Evolutionary conservation across 2,888 invertebrate genomes (phyloP).

Genomic region (Drosophila cognata): DNA sequence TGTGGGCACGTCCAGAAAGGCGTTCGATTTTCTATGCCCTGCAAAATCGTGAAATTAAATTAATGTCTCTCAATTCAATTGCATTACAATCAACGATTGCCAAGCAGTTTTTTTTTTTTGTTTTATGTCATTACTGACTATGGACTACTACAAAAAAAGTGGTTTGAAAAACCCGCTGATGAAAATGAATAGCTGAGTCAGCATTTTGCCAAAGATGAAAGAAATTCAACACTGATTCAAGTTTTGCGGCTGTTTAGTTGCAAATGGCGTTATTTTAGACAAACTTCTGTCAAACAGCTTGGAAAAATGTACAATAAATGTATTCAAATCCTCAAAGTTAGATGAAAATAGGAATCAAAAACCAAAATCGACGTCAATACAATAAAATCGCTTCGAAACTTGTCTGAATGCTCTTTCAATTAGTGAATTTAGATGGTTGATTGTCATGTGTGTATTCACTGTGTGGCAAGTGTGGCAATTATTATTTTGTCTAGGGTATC

Average conservation of each 20-base stretch:
- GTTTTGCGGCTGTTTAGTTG: no score
- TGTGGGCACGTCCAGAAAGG: constrained; percentile 89
- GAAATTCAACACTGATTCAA: neutral
- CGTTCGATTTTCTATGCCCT: constrained; percentile 88
- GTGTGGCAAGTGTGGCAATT: neutral
- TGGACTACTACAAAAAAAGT: no score
- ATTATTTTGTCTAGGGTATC: constrained; percentile 5
- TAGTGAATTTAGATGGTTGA: neutral
- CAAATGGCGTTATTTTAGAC: neutral
- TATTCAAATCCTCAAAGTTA: neutral
- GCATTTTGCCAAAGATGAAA: neutral
- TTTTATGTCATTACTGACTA: neutral
- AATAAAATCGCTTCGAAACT: neutral
- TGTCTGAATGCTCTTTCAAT: neutral
- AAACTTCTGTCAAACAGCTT: neutral
- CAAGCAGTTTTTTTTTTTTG: neutral
- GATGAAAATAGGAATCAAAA: no score
- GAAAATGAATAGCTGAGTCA: neutral
- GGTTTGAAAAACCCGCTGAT: neutral
- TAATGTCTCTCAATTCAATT: constrained; percentile 26
- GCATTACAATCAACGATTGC: constrained; percentile 33
- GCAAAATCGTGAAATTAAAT: constrained; percentile 55
- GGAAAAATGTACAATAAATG: neutral
- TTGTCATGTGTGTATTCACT: neutral
- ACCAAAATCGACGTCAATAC: neutral